Base-by-base conservation (phyloP, 1,140 invertebrate genomes). In the Alviniconcha marisindica region DNA sequence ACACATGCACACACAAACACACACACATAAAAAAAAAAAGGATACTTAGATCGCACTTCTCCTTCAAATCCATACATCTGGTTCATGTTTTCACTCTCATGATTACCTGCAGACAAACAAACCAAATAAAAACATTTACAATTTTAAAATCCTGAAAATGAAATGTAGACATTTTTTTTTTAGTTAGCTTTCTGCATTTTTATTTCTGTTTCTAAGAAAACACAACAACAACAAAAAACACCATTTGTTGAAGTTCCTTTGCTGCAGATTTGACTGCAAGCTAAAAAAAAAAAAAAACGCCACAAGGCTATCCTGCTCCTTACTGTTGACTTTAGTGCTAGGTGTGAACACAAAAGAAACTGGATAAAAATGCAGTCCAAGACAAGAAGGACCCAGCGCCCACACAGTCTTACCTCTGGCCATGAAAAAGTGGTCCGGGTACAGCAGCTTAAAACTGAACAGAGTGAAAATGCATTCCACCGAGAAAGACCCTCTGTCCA, bases 61-160 rank as follows among this genome's bases (percentile, higher is more conserved):
- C 98, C 98, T 89, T 98, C 97, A 94, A 99, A 99, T 31, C 98
- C 98, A 93, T 99, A 99, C 96, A 99, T 99, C 94, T 99, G 97
- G 94, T 99, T 99, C 98, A 99, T 99, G 24, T 96, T 98, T 33
- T 96, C 95, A 89, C 97, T 99, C 92, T 99, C 99, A 93, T 99
- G 99, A 93, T 99, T 99, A 48, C 98, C 97, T 98, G 91, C 21
- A 94, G 94, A 88, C 86, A 83, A 85, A 78, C 15, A 87, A 77
- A 81, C 24, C 77, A 2, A 18, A 71, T 24, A 73, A 83, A 33
- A 21, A 69, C 28, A 69, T 28, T n/a, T 12, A 12, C 48, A 7
- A 7, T 12, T 51, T 82, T 74, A 66, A 56, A 63, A 24, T 12
- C 18, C 12, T 80, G 56, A 31, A 56, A 24, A 76, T 56, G 18